Conservation (phyloP, 1,140 invertebrate species). For the Neomicropteryx cornuta region DNA sequence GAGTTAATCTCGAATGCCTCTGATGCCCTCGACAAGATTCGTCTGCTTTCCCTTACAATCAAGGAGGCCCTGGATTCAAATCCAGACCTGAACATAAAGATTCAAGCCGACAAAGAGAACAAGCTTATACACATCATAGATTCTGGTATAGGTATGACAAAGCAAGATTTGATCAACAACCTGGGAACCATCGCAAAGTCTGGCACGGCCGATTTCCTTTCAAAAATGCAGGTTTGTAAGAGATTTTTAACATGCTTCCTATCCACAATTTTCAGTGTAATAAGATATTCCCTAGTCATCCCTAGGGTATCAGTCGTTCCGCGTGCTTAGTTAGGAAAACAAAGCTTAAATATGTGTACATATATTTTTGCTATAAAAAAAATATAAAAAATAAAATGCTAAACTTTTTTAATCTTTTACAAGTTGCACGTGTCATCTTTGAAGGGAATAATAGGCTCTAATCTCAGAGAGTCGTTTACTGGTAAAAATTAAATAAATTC, state of each 20-base stretch:
- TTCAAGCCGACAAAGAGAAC: slow-evolving; percentile 95
- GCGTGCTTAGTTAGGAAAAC: too few relatives aligned
- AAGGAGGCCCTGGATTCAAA: slow-evolving; percentile 64
- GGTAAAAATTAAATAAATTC: too few relatives aligned
- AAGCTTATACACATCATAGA: slow-evolving; percentile 92
- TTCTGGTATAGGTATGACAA: slow-evolving; percentile 97
- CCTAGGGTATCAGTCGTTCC: too few relatives aligned
- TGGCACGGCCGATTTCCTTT: slow-evolving; percentile 95
- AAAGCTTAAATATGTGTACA: too few relatives aligned
- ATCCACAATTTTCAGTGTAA: background rate
- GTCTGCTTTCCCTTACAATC: slow-evolving; percentile 85
- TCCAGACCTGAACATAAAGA: slow-evolving; percentile 80
- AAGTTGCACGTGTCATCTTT: too few relatives aligned
- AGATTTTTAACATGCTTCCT: background rate
- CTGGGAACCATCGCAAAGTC: slow-evolving; percentile 99
- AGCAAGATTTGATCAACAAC: slow-evolving; percentile 89
- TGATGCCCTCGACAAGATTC: slow-evolving; percentile 91
- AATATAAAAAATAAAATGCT: too few relatives aligned
- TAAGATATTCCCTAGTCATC: background rate
- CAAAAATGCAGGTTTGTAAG: slow-evolving; percentile 73
- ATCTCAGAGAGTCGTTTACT: too few relatives aligned
- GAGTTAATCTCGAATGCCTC: slow-evolving; percentile 97
- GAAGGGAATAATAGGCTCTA: too few relatives aligned
- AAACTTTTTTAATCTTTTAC: too few relatives aligned
- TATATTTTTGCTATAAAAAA: too few relatives aligned